These are phyloP conservation scores for Busseola fusca DNA, from an alignment of 2,888 invertebrate genomes.

Conservation along the genomic window DNA sequence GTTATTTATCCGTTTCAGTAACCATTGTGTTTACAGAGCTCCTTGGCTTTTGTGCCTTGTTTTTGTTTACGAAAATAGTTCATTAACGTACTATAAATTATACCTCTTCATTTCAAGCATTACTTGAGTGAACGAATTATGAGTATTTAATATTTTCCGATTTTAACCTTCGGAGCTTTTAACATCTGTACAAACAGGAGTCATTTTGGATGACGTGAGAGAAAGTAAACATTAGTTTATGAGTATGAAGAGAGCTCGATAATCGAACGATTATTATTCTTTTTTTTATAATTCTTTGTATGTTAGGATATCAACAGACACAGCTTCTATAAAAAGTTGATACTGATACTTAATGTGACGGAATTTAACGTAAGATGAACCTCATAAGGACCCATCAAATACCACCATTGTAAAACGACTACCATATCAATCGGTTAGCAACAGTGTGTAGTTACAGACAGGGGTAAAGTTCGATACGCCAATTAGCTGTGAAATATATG, in stretches of 20 bases:
- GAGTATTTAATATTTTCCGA: conserved; percentile 44
- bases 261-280: conserved; percentile 5
- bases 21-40: conserved; percentile 16
- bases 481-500: conserved; percentile 33
- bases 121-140: conserved; percentile 41
- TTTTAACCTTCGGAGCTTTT: conserved; percentile 64
- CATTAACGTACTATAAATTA: conserved; percentile 39
- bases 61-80: conserved; percentile 48
- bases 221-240: conserved; percentile 69
- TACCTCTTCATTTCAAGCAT: conserved; percentile 17
- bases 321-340: background rate
- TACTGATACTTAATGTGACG: background rate
- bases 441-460: conserved; percentile 25
- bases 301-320: background rate
- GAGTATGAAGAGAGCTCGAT: conserved; percentile 56
- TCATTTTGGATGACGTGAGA: conserved; percentile 62
- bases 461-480: conserved; percentile 16
- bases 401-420: conserved; percentile 13
- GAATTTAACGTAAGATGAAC: conserved; percentile 21
- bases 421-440: conserved; percentile 21
- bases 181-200: conserved; percentile 69
- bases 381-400: background rate
- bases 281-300: conserved; percentile 13
- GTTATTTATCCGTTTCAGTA: conserved; percentile 21
- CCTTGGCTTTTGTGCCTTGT: conserved; percentile 23